Percentiles rank a stretch among this genome's conserved stretches.
These are phyloP conservation scores for Xyrauchen texanus DNA, from an alignment of 2,113 vertebrate species.

Conservation along the genomic window DNA sequence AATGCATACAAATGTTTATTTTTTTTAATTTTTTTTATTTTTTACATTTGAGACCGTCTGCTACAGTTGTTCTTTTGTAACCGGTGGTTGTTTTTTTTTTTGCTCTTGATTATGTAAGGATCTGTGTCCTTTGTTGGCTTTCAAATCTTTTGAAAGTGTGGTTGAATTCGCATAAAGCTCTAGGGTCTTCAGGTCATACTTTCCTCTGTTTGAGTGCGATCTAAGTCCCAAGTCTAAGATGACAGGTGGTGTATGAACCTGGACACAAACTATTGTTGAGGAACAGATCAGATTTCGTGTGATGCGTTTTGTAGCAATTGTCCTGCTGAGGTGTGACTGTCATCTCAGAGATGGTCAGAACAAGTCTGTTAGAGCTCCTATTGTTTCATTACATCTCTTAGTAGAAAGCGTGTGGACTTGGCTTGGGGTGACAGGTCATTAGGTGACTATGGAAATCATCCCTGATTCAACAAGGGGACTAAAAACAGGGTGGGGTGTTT, in stretches of 20 bases:
- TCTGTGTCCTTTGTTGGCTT: not conserved
- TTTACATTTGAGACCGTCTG: too few relatives aligned
- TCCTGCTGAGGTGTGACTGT: not conserved
- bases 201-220: constrained; percentile 11
- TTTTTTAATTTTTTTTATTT: too few relatives aligned
- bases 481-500: not conserved
- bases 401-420: not conserved
- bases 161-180: not conserved
- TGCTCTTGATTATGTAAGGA: not conserved
- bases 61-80: too few relatives aligned
- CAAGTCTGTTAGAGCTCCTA: too few relatives aligned
- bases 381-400: not conserved
- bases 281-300: not conserved
- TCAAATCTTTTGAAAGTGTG: constrained; percentile 41
- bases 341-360: too few relatives aligned
- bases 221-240: constrained; percentile 32
- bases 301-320: not conserved
- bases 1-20: too few relatives aligned
- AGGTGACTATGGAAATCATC: not conserved
- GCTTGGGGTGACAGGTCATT: not conserved
- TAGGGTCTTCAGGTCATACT: constrained; percentile 45
- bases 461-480: not conserved
- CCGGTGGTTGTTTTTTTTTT: not conserved
- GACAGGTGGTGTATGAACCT: not conserved
- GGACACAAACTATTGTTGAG: not conserved